These are phyloP conservation scores for Ochlodes sylvanus DNA, from an alignment of 2,888 invertebrate species.

Conservation along the genomic window DNA sequence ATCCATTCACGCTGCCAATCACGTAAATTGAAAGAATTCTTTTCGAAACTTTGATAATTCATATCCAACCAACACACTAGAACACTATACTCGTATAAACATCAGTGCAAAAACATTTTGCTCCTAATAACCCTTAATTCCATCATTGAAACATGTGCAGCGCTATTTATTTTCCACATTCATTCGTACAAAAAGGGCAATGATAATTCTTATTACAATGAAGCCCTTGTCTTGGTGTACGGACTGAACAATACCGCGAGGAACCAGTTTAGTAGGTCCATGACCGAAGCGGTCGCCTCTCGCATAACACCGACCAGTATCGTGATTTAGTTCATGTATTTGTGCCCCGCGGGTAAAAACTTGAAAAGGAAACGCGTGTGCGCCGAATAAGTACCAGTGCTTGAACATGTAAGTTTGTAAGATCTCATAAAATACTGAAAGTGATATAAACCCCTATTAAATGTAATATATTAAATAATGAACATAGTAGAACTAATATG, in stretches of 20 bases:
- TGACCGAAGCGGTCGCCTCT: constrained; percentile 70
- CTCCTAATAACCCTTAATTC: constrained; percentile 10
- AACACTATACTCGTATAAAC: no score
- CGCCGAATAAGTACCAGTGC: constrained; percentile 2
- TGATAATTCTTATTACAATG: constrained; percentile 38
- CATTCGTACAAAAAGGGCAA: constrained; percentile 22
- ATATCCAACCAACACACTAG: no score
- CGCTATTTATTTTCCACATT: constrained; percentile 31
- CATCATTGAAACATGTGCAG: constrained; percentile 21
- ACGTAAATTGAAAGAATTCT: no score
- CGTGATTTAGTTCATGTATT: constrained; percentile 64
- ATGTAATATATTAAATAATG: no score
- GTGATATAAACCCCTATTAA: no score
- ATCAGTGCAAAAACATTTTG: background rate
- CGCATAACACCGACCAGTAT: constrained; percentile 60
- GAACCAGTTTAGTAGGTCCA: constrained; percentile 82
- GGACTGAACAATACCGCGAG: constrained; percentile 63
- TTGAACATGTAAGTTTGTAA: background rate
- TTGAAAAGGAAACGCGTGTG: constrained; percentile 49
- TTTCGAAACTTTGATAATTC: no score
- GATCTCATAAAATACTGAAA: no score
- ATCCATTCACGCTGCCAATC: no score
- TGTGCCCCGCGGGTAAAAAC: constrained; percentile 51
- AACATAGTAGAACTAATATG: no score
- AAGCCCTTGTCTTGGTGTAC: constrained; percentile 42